Evolutionary conservation across 2,797 vertebrate genomes (phyloP).

Genomic region (Falco concolor): DNA sequence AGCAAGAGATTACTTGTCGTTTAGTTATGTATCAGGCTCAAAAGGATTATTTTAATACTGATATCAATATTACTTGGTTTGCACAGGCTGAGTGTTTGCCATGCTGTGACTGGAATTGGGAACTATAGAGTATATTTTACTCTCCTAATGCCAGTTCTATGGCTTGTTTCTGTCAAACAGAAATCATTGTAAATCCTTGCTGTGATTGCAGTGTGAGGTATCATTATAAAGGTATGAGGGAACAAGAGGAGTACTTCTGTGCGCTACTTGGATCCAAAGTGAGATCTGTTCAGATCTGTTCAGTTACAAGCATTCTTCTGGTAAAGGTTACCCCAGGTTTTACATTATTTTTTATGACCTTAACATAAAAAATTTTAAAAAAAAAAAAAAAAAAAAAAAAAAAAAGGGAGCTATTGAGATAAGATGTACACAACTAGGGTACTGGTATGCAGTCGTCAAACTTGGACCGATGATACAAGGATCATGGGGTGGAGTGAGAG

Average conservation of each 20-base stretch:
- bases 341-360: neutral
- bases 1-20: constrained; percentile 4
- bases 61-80: neutral
- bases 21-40: neutral
- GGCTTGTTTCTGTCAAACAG: neutral
- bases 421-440: neutral
- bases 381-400: too few species aligned
- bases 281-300: neutral
- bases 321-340: neutral
- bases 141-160: neutral
- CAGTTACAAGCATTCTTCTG: neutral
- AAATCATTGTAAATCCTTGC: neutral
- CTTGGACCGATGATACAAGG: rapidly evolving
- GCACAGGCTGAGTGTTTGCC: neutral
- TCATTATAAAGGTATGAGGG: neutral
- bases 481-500: neutral
- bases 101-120: neutral
- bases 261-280: neutral
- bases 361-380: neutral
- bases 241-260: neutral
- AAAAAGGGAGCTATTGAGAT: neutral
- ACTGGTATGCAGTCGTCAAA: neutral
- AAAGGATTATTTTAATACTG: constrained; percentile 41
- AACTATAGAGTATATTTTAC: neutral
- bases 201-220: neutral